A percentile compares a stretch with the other conserved stretches of the same genome.
Evolutionary conservation across 92 coral and sea anemone species (phyloP).

Genomic region (Desmophyllum pertusum): DNA sequence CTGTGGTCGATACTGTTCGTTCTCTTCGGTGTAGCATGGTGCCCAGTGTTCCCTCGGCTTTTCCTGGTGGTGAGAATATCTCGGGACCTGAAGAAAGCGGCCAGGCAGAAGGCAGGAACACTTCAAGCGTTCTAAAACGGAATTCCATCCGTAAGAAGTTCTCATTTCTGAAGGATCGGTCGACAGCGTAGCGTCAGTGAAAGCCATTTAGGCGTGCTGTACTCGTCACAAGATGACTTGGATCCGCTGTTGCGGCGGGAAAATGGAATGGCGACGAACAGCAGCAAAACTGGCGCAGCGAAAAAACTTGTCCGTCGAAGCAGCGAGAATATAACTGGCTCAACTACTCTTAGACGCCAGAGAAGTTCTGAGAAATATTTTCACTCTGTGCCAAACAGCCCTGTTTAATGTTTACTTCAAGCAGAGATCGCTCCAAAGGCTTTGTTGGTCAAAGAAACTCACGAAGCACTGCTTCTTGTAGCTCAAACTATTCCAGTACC

Average conservation of each 20-base stretch:
- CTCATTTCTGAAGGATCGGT: conserved; percentile 32
- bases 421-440: background rate
- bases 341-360: background rate
- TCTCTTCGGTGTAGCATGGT: conserved; percentile 16
- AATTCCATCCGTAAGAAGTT: conserved; percentile 30
- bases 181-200: conserved; percentile 46
- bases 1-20: conserved; percentile 36
- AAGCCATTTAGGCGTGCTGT: conserved; percentile 14
- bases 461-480: conserved; percentile 33
- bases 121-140: background rate
- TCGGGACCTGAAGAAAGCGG: conserved; percentile 19
- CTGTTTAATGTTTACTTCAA: background rate
- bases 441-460: conserved; percentile 4
- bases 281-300: background rate
- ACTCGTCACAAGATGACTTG: conserved; percentile 33
- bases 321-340: conserved; percentile 23
- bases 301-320: conserved; percentile 15
- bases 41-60: background rate
- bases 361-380: conserved; percentile 9
- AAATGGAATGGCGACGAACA: background rate
- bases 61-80: conserved; percentile 11
- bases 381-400: conserved; percentile 31
- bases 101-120: too few species aligned
- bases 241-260: too few species aligned
- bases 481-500: conserved; percentile 31